Evolutionary conservation across 2,888 invertebrate species (phyloP).

Genomic region (Perithous albicinctus): DNA sequence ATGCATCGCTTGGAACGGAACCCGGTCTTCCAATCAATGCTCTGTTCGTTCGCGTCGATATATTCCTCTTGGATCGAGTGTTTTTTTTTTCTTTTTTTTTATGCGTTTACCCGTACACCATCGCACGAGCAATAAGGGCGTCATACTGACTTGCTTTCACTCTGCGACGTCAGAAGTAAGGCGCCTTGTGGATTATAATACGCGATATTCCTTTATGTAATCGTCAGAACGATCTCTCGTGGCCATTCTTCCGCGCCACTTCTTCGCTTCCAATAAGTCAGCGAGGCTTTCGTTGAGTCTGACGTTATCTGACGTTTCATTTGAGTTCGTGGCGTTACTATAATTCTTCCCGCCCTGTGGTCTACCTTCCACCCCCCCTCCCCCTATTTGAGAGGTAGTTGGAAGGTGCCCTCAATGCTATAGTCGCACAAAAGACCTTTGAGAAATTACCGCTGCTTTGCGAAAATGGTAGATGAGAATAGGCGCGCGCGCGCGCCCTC

Average conservation of each 20-base stretch:
- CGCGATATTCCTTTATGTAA: slow-evolving; percentile 75
- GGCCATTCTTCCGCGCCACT: slow-evolving; percentile 23
- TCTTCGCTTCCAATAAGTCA: slow-evolving; percentile 19
- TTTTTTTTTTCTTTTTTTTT: too few relatives aligned
- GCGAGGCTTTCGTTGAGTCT: slow-evolving; percentile 8
- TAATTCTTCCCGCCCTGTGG: slow-evolving; percentile 13
- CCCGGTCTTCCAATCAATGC: slow-evolving; percentile 54
- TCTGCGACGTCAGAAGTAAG: slow-evolving; percentile 22
- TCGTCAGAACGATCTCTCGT: slow-evolving; percentile 62
- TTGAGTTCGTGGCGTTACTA: not conserved
- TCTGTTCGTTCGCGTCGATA: slow-evolving; percentile 31
- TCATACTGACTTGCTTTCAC: slow-evolving; percentile 5
- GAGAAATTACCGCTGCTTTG: slow-evolving; percentile 23
- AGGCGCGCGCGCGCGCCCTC: slow-evolving; percentile 8
- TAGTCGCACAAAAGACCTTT: slow-evolving; percentile 14
- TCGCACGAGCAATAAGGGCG: slow-evolving; percentile 36
- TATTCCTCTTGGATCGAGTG: slow-evolving; percentile 30
- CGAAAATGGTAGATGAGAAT: slow-evolving; percentile 24
- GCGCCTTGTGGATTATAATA: slow-evolving; percentile 68
- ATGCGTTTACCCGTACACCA: slow-evolving; percentile 23
- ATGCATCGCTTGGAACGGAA: slow-evolving; percentile 47
- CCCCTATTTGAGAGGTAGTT: not conserved
- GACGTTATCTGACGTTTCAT: slow-evolving; percentile 19
- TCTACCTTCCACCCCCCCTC: slow-evolving; percentile 5
- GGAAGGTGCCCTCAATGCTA: not conserved